phyloP scores from a whole-genome alignment of 2,113 vertebrate genomes.

The Zosterops japonicus region DNA sequence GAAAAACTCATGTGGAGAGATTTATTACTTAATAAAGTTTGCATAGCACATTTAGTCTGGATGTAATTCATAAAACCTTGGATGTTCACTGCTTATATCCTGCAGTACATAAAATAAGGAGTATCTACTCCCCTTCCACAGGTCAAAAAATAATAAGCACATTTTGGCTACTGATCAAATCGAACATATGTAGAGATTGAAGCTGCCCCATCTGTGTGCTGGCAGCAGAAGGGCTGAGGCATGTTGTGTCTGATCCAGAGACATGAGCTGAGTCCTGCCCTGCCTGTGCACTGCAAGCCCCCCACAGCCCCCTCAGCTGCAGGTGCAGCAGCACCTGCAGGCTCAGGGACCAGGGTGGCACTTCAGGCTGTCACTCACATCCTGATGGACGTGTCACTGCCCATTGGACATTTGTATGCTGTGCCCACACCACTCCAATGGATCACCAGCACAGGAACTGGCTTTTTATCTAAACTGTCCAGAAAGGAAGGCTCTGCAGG shows the following conservation, averaged over 20 bases:
- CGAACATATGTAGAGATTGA: neutral
- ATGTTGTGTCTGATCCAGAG: neutral
- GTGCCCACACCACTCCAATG: neutral
- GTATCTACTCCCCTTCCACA: neutral
- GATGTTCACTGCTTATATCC: neutral
- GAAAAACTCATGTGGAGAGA: neutral
- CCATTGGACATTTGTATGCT: neutral
- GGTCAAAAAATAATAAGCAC: neutral
- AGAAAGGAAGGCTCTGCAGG: neutral
- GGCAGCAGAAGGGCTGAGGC: neutral
- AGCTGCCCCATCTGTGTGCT: neutral
- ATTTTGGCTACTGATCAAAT: neutral
- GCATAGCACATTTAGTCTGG: neutral
- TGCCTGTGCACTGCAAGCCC: neutral
- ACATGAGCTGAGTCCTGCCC: neutral
- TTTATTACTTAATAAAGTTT: slow-evolving; percentile 50
- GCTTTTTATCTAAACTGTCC: neutral
- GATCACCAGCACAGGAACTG: neutral
- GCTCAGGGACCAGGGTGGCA: neutral
- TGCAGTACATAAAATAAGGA: neutral
- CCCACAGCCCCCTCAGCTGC: neutral
- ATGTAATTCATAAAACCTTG: slow-evolving; percentile 20
- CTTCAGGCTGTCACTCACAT: neutral
- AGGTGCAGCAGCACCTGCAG: neutral
- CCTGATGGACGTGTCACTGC: neutral